Percentiles rank a stretch among this genome's conserved stretches.
Evolutionary conservation across 1,140 invertebrate species (phyloP).

Genomic region (Sinonovacula constricta): DNA sequence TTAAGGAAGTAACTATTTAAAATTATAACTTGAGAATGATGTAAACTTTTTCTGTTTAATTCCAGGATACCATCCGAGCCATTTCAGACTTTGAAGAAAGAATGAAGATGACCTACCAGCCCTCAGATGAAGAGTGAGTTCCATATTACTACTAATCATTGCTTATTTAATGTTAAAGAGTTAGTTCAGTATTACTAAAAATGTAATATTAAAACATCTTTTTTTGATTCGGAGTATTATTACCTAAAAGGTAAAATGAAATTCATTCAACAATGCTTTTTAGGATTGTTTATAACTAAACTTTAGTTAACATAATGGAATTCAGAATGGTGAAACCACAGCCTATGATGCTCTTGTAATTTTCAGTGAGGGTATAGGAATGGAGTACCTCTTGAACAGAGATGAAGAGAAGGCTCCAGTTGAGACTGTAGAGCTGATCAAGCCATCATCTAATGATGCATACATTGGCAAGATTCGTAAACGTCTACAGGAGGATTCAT

Average conservation of each 20-base stretch:
- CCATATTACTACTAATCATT: neutral
- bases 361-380: conserved; percentile 63
- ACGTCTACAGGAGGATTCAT: conserved; percentile 75
- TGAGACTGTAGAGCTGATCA: conserved; percentile 67
- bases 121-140: conserved; percentile 66
- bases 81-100: conserved; percentile 75
- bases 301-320: too few species aligned
- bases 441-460: conserved; percentile 74
- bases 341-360: too few species aligned
- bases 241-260: too few species aligned
- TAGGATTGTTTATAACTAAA: too few species aligned
- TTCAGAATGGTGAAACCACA: too few species aligned
- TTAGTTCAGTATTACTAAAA: neutral
- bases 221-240: too few species aligned
- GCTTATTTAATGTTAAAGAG: neutral
- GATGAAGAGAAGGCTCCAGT: conserved; percentile 62
- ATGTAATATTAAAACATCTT: too few species aligned
- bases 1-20: too few species aligned
- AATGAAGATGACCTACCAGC: conserved; percentile 71
- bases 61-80: conserved; percentile 66
- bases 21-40: too few species aligned
- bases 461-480: conserved; percentile 78
- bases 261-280: too few species aligned
- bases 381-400: conserved; percentile 63
- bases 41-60: too few species aligned